phyloP scores from a whole-genome alignment of 1,140 invertebrate species.

The Ceratoteleas bidentatus region DNA sequence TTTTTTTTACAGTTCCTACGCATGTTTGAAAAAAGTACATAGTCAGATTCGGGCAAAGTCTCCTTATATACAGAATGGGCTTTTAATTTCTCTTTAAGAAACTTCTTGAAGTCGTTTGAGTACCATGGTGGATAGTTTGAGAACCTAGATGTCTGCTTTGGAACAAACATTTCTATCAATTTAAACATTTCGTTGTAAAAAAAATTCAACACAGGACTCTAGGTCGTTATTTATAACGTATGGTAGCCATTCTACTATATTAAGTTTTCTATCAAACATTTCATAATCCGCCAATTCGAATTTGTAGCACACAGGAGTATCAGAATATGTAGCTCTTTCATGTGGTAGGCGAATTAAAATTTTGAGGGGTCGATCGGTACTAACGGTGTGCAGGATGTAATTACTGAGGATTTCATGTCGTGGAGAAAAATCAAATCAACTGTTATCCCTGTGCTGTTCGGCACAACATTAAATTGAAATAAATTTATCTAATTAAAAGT shows the following conservation, averaged over 20 bases:
- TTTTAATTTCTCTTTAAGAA: not conserved
- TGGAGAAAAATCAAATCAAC: not conserved
- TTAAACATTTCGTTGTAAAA: too few relatives aligned
- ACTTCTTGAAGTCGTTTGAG: not conserved
- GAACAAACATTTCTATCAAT: too few relatives aligned
- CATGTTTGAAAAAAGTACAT: not conserved
- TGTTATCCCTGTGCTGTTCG: slow-evolving; percentile 1
- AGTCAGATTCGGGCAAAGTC: not conserved
- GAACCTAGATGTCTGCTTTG: not conserved
- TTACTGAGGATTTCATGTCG: not conserved
- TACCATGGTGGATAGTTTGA: not conserved
- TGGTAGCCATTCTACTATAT: too few relatives aligned
- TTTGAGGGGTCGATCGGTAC: slow-evolving; percentile 4
- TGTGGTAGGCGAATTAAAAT: too few relatives aligned
- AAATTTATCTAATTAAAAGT: slow-evolving; percentile 13
- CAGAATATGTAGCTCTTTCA: too few relatives aligned
- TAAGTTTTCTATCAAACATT: too few relatives aligned
- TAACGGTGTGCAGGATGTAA: slow-evolving; percentile 1
- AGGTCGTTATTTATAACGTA: too few relatives aligned
- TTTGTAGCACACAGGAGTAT: too few relatives aligned
- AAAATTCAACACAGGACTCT: too few relatives aligned
- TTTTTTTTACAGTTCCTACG: not conserved
- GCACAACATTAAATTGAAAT: slow-evolving; percentile 4
- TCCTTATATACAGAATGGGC: not conserved
- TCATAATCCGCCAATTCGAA: too few relatives aligned